phyloP scores from a whole-genome alignment of 2,888 invertebrate species.

The Dynastes maya region DNA sequence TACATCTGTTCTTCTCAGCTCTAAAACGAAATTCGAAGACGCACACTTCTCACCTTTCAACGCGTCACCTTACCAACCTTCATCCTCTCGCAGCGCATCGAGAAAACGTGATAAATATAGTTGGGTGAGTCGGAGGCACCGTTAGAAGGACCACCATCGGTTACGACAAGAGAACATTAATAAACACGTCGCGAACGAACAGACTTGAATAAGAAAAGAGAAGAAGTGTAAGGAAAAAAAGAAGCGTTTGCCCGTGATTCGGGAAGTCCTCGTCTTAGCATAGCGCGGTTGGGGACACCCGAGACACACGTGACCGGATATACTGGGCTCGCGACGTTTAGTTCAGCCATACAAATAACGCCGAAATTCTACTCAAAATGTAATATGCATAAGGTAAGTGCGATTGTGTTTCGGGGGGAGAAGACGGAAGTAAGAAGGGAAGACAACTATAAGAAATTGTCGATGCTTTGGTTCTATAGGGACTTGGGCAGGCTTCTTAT shows the following conservation, averaged over 20 bases:
- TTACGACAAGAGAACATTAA: conserved; percentile 34
- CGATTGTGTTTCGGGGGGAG: no score
- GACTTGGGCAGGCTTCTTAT: no score
- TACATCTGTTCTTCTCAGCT: conserved; percentile 16
- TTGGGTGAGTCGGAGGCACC: conserved; percentile 9
- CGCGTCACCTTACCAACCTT: neutral
- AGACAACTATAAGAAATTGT: neutral
- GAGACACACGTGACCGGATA: conserved; percentile 38
- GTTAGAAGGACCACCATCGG: conserved; percentile 29
- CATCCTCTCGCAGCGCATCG: conserved; percentile 1
- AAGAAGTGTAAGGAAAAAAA: no score
- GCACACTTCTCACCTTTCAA: conserved; percentile 38
- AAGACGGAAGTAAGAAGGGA: neutral
- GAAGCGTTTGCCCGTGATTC: neutral
- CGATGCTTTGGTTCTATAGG: no score
- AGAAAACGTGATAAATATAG: conserved; percentile 32
- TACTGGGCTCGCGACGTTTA: conserved; percentile 15
- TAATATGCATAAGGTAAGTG: conserved; percentile 11
- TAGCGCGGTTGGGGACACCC: neutral
- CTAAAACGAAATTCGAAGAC: conserved; percentile 42
- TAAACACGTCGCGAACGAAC: conserved; percentile 41
- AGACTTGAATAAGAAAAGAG: neutral
- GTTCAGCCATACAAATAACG: conserved; percentile 24
- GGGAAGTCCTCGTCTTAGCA: conserved; percentile 22
- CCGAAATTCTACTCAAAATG: conserved; percentile 33